These are phyloP conservation scores for Serilophus lunatus DNA, from an alignment of 2,113 vertebrate species.

Conservation along the genomic window DNA sequence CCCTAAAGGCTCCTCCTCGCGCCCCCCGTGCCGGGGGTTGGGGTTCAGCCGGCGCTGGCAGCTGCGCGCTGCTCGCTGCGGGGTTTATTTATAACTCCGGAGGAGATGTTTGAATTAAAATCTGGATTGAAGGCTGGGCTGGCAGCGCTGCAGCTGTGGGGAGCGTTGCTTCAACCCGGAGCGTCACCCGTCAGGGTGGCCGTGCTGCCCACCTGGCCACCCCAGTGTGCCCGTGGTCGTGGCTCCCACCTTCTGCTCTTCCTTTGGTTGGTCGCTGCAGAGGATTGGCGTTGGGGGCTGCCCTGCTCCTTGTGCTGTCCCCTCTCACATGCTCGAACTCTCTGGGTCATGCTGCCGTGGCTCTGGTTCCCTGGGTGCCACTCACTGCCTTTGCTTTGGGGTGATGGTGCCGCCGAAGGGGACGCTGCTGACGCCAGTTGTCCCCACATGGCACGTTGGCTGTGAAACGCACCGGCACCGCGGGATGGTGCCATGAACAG, in stretches of 20 bases:
- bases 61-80: background rate
- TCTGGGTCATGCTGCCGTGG: accelerated
- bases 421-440: accelerated
- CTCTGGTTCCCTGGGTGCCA: accelerated
- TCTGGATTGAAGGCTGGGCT: background rate
- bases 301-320: accelerated
- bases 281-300: background rate
- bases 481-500: accelerated
- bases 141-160: background rate
- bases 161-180: accelerated
- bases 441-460: accelerated
- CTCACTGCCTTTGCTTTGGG: background rate
- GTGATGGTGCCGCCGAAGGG: accelerated
- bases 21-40: background rate
- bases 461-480: accelerated
- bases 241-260: background rate
- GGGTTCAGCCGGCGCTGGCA: background rate
- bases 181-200: accelerated
- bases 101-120: conserved; percentile 33
- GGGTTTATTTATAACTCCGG: conserved; percentile 49
- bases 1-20: background rate
- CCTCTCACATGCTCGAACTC: accelerated
- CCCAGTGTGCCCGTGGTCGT: accelerated
- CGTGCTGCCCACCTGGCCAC: background rate
- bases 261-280: accelerated